phyloP scores from a whole-genome alignment of 64 coral and sea anemone species.

The Trachythela sp. region DNA sequence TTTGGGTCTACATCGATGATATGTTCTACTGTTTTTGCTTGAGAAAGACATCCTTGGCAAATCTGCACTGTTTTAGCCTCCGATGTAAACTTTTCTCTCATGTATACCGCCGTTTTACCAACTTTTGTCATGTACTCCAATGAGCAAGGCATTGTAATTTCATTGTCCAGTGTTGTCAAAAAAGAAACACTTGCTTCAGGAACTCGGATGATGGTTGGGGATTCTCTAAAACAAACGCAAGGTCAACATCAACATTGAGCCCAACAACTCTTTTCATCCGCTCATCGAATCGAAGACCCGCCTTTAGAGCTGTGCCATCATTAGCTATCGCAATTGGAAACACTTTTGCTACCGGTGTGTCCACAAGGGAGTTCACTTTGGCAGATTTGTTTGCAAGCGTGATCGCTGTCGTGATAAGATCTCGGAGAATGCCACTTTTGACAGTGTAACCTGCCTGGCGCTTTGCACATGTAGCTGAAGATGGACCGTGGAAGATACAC shows the following conservation, averaged over 20 bases:
- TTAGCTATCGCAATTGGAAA: slow-evolving; percentile 56
- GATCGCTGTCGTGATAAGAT: slow-evolving; percentile 58
- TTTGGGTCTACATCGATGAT: slow-evolving; percentile 14
- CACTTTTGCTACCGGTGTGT: slow-evolving; percentile 43
- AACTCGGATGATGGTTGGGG: slow-evolving; percentile 51
- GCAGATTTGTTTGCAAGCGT: slow-evolving; percentile 64
- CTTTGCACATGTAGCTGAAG: slow-evolving; percentile 50
- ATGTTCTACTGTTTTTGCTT: slow-evolving; percentile 43
- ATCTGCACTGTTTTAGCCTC: slow-evolving; percentile 53
- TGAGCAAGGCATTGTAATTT: slow-evolving; percentile 45
- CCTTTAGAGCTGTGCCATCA: slow-evolving; percentile 55
- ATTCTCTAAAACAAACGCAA: slow-evolving; percentile 39
- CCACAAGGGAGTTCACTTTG: slow-evolving; percentile 34
- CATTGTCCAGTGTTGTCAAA: slow-evolving; percentile 54
- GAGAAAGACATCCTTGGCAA: slow-evolving; percentile 50
- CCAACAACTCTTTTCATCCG: slow-evolving; percentile 60
- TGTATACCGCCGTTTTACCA: slow-evolving; percentile 36
- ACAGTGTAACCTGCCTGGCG: slow-evolving; percentile 52
- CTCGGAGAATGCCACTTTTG: slow-evolving; percentile 54
- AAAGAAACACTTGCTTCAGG: slow-evolving; percentile 59
- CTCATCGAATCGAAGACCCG: slow-evolving; percentile 58
- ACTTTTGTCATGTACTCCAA: slow-evolving; percentile 44
- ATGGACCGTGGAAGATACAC: slow-evolving; percentile 54
- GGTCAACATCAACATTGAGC: slow-evolving; percentile 62
- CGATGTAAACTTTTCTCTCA: slow-evolving; percentile 51